Evolutionary conservation across 2,888 invertebrate genomes (phyloP).

Genomic region (Napeogenes sylphis): DNA sequence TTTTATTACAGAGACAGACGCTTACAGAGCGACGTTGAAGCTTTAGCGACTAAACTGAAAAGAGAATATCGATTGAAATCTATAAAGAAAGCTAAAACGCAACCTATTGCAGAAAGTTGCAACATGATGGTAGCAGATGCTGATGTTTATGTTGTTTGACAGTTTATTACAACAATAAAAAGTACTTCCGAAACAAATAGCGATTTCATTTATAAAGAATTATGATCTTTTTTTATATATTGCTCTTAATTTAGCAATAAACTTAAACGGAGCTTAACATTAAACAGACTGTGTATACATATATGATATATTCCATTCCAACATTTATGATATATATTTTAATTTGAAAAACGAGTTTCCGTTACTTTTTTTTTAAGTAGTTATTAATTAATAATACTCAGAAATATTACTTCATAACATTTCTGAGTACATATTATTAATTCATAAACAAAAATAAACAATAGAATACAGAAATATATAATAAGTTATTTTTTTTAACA

Average conservation of each 20-base stretch:
- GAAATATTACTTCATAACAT: too few species aligned
- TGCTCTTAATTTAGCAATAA: background rate
- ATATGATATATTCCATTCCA: too few species aligned
- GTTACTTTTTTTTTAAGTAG: too few species aligned
- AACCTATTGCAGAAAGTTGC: slow-evolving; percentile 48
- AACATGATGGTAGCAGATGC: slow-evolving; percentile 55
- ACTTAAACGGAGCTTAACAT: too few species aligned
- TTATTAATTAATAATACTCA: too few species aligned
- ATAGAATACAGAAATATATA: too few species aligned
- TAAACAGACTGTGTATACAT: too few species aligned
- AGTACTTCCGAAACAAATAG: background rate
- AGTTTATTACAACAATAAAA: background rate
- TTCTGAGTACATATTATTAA: too few species aligned
- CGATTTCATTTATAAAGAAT: background rate
- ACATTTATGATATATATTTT: too few species aligned
- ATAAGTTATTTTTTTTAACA: too few species aligned
- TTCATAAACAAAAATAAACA: too few species aligned
- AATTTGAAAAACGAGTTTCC: too few species aligned
- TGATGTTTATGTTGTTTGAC: slow-evolving; percentile 54
- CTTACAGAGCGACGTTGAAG: slow-evolving; percentile 48
- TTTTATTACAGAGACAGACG: slow-evolving; percentile 44
- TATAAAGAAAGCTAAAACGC: slow-evolving; percentile 21
- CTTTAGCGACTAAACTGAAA: slow-evolving; percentile 49
- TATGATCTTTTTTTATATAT: background rate
- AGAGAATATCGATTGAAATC: slow-evolving; percentile 43